These are phyloP conservation scores for Smutsia temminckii DNA, from an alignment of 2,797 vertebrate genomes.

Conservation along the genomic window DNA sequence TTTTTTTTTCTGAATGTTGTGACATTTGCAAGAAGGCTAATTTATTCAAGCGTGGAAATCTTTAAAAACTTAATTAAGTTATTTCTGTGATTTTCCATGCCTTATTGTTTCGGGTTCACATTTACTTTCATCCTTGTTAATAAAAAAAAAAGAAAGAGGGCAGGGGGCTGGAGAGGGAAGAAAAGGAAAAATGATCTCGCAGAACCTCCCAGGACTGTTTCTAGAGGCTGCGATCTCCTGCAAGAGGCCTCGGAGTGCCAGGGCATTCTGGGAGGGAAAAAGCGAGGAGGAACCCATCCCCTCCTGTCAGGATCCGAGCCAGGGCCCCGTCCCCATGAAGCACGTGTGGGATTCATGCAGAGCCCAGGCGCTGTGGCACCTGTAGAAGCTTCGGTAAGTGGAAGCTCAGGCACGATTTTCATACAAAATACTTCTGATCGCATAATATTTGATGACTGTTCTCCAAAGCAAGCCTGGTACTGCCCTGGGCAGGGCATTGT, in stretches of 20 bases:
- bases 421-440: neutral
- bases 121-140: slow-evolving; percentile 86
- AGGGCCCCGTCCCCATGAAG: neutral
- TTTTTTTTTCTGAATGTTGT: slow-evolving; percentile 86
- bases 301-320: neutral
- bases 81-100: slow-evolving; percentile 88
- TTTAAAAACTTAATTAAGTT: slow-evolving; percentile 91
- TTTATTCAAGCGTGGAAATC: slow-evolving; percentile 90
- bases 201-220: neutral
- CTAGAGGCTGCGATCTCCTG: neutral
- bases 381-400: neutral
- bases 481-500: neutral
- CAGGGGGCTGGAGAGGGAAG: neutral
- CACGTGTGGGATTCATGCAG: neutral
- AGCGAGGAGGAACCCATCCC: neutral
- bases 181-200: slow-evolving; percentile 42
- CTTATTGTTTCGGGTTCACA: slow-evolving; percentile 87
- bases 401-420: neutral
- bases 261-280: no score
- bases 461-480: neutral
- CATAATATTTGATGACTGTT: neutral
- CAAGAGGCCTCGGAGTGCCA: neutral
- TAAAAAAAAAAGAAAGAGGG: slow-evolving; percentile 8
- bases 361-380: neutral
- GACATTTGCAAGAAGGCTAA: slow-evolving; percentile 89